Percentiles rank a stretch among this genome's conserved stretches.
Evolutionary conservation across 2,113 vertebrate species (phyloP).

Genomic region (Varanus komodoensis): DNA sequence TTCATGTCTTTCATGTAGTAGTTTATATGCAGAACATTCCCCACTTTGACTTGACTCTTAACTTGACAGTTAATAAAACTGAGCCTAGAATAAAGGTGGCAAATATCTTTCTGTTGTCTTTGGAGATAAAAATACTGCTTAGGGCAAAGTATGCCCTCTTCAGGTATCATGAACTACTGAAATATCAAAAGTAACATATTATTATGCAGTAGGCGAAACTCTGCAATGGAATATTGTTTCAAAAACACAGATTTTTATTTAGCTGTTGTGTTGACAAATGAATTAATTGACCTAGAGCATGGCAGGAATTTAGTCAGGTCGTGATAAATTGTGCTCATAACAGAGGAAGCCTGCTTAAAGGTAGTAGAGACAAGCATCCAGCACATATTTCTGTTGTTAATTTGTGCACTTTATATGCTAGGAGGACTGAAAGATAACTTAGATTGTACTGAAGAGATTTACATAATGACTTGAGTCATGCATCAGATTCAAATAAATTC

Average conservation of each 20-base stretch:
- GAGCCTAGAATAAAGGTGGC: not conserved
- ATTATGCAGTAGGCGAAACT: fast-evolving
- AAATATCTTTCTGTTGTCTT: not conserved
- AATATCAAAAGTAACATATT: not conserved
- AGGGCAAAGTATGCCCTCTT: slow-evolving; percentile 42
- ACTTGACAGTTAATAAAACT: not conserved
- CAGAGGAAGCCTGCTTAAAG: not conserved
- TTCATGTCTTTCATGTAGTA: not conserved
- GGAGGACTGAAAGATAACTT: not conserved
- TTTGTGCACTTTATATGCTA: not conserved
- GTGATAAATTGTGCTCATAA: not conserved
- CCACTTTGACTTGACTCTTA: not conserved
- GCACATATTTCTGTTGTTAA: too few species aligned
- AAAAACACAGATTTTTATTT: not conserved
- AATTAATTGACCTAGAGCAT: not conserved
- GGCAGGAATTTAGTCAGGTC: not conserved
- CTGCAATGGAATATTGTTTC: not conserved
- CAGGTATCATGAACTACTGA: slow-evolving; percentile 32
- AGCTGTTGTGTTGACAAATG: not conserved
- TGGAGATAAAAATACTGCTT: slow-evolving; percentile 1
- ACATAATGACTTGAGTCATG: not conserved
- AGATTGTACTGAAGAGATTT: not conserved
- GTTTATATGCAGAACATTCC: slow-evolving; percentile 3
- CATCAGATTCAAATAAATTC: not conserved
- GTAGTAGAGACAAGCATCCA: not conserved